phyloP scores from a whole-genome alignment of 2,113 vertebrate genomes.

The Heloderma charlesbogerti region DNA sequence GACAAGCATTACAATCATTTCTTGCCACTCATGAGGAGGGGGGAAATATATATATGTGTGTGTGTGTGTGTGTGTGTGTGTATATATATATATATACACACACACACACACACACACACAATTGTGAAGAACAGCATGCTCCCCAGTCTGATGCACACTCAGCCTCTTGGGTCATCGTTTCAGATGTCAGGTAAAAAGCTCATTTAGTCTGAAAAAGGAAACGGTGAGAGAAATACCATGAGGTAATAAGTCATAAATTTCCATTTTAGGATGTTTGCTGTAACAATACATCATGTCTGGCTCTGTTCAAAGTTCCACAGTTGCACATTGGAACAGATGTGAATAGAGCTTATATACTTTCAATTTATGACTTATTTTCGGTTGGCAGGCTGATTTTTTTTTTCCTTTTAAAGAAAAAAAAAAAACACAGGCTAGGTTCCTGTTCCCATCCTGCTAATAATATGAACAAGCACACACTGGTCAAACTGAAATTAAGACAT shows the following conservation, averaged over 20 bases:
- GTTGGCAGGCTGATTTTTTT: slow-evolving; percentile 15
- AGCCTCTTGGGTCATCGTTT: slow-evolving; percentile 50
- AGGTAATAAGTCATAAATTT: slow-evolving; percentile 54
- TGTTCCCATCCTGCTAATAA: not conserved
- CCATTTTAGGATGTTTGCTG: slow-evolving; percentile 51
- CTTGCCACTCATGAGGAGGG: not conserved
- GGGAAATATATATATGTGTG: too few relatives aligned
- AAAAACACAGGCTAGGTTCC: slow-evolving; percentile 9
- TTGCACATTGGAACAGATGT: slow-evolving; percentile 48
- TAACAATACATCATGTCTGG: slow-evolving; percentile 41
- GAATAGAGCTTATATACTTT: slow-evolving; percentile 27
- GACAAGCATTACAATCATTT: slow-evolving; percentile 54
- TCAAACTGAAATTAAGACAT: not conserved
- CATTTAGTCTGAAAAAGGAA: slow-evolving; percentile 56
- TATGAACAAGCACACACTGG: not conserved
- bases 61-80: not conserved
- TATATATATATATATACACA: slow-evolving; percentile 48
- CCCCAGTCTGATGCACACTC: slow-evolving; percentile 31
- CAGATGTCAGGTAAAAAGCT: slow-evolving; percentile 60
- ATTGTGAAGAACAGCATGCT: slow-evolving; percentile 44
- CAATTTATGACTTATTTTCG: slow-evolving; percentile 11
- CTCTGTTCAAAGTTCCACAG: slow-evolving; percentile 37
- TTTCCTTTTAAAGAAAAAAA: not conserved
- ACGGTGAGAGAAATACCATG: slow-evolving; percentile 50
- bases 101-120: too few relatives aligned